phyloP scores from a whole-genome alignment of 2,797 vertebrate species.

The Poliocrania exsul region DNA sequence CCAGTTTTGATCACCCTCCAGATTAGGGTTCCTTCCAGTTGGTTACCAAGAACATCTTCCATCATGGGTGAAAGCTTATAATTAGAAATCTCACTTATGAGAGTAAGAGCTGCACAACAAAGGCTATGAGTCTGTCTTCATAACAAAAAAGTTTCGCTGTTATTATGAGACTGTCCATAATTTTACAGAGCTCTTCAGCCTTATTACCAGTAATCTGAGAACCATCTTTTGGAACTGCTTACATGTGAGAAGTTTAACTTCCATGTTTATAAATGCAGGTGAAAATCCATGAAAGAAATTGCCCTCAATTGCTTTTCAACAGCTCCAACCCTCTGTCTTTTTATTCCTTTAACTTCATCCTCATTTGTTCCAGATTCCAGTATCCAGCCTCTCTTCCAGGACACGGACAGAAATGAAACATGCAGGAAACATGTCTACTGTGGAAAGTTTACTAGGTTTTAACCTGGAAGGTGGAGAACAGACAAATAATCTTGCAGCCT shows the following conservation, averaged over 20 bases:
- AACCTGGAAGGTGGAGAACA: background rate
- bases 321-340: background rate
- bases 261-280: background rate
- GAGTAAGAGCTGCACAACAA: background rate
- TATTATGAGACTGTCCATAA: background rate
- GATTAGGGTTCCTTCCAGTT: background rate
- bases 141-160: background rate
- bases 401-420: background rate
- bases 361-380: background rate
- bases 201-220: background rate
- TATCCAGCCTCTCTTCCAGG: background rate
- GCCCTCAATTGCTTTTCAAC: background rate
- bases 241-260: background rate
- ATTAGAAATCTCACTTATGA: background rate
- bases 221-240: background rate
- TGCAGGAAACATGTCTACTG: background rate
- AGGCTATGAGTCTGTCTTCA: background rate
- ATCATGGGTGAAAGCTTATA: accelerated
- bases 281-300: background rate
- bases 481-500: background rate
- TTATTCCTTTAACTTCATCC: background rate
- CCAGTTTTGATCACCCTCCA: background rate
- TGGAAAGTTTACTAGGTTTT: background rate
- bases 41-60: background rate
- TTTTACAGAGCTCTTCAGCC: background rate